phyloP scores from a whole-genome alignment of 2,113 vertebrate species.

The Prochilodus magdalenae region DNA sequence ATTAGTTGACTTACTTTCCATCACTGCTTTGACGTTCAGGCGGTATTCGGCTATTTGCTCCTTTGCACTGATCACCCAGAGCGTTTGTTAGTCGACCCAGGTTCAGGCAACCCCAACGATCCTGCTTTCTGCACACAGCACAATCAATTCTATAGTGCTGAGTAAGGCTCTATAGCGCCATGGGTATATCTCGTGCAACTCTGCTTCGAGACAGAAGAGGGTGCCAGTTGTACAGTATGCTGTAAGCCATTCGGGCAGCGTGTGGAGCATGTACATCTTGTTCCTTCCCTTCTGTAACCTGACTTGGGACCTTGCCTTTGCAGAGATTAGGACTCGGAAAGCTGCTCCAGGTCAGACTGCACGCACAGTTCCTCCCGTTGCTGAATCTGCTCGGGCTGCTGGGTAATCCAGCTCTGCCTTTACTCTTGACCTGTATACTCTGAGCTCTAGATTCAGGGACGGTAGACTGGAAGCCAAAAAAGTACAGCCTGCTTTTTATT shows the following conservation, averaged over 20 bases:
- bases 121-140: neutral
- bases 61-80: neutral
- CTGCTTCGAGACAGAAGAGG: conserved; percentile 6
- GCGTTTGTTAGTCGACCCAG: neutral
- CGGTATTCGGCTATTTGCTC: neutral
- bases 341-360: neutral
- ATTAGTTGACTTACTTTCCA: too few species aligned
- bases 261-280: too few species aligned
- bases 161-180: neutral
- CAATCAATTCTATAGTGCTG: neutral
- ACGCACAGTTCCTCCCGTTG: neutral
- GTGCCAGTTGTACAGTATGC: neutral
- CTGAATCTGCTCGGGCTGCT: neutral
- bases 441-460: neutral
- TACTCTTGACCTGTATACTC: neutral
- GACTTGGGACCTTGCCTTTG: neutral
- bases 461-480: neutral
- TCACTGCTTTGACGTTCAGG: neutral
- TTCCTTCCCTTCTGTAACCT: neutral
- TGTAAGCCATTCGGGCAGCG: too few species aligned
- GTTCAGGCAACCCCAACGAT: neutral
- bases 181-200: neutral
- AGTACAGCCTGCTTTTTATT: too few species aligned
- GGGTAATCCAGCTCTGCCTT: neutral
- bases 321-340: neutral